Conservation (phyloP, 2,113 vertebrate species). For the Tympanuchus pallidicinctus region DNA sequence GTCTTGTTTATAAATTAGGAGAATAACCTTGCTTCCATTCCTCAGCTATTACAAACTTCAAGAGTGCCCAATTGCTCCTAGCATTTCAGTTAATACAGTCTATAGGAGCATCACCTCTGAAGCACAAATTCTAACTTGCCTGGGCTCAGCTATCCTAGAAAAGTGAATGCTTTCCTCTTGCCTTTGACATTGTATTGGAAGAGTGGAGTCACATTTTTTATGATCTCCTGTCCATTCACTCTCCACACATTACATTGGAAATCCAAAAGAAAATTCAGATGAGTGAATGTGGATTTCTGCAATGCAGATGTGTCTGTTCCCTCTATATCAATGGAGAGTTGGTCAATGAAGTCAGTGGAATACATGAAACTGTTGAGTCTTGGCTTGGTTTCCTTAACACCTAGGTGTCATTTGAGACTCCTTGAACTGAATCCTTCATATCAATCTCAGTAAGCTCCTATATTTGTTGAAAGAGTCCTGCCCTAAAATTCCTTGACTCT, state of each 20-base stretch:
- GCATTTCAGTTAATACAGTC: accelerated
- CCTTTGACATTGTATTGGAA: background rate
- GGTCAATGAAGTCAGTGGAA: background rate
- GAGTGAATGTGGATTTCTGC: background rate
- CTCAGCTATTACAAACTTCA: background rate
- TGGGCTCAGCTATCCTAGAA: background rate
- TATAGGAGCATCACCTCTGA: background rate
- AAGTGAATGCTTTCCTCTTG: background rate
- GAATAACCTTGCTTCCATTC: background rate
- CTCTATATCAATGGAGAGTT: background rate
- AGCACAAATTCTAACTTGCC: background rate
- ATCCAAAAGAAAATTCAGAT: background rate
- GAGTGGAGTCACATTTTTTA: background rate
- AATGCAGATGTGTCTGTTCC: background rate
- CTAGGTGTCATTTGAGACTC: background rate
- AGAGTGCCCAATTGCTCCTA: background rate
- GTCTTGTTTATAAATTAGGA: background rate
- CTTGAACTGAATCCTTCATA: background rate
- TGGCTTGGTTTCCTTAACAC: background rate
- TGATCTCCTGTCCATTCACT: background rate
- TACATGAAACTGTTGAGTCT: background rate
- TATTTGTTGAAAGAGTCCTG: background rate
- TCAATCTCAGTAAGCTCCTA: background rate
- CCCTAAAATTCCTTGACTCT: background rate
- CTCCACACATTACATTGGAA: background rate